Evolutionary conservation across 2,888 invertebrate species (phyloP).

Genomic region (Lepidochitona cinerea): DNA sequence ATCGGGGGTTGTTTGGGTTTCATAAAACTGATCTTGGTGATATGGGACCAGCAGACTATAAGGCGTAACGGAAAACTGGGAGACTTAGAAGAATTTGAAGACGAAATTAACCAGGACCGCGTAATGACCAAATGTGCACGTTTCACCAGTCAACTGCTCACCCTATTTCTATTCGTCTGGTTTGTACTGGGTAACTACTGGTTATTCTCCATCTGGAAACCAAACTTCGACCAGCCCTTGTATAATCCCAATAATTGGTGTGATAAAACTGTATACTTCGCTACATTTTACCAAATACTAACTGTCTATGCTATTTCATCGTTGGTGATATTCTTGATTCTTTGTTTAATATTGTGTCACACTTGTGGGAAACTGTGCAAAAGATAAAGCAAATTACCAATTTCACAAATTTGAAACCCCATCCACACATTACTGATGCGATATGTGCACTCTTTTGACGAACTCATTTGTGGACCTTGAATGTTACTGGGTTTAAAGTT

Average conservation of each 20-base stretch:
- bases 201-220: slow-evolving; percentile 84
- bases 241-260: slow-evolving; percentile 87
- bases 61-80: slow-evolving; percentile 72
- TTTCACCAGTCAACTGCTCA: slow-evolving; percentile 78
- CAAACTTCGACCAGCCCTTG: slow-evolving; percentile 80
- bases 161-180: slow-evolving; percentile 81
- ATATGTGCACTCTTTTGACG: too few relatives aligned
- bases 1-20: slow-evolving; percentile 85
- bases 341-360: neutral
- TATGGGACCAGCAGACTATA: slow-evolving; percentile 79
- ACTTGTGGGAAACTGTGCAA: neutral
- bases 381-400: too few relatives aligned
- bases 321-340: slow-evolving; percentile 27
- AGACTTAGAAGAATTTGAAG: slow-evolving; percentile 43
- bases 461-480: too few relatives aligned
- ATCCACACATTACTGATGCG: too few relatives aligned
- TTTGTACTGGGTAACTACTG: slow-evolving; percentile 85
- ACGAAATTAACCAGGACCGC: slow-evolving; percentile 55
- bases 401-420: too few relatives aligned
- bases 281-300: slow-evolving; percentile 81
- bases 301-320: slow-evolving; percentile 78
- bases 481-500: too few relatives aligned
- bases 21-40: slow-evolving; percentile 75
- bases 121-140: slow-evolving; percentile 74
- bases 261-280: slow-evolving; percentile 83